phyloP scores from a whole-genome alignment of 1,140 invertebrate species.

The Steinernema khuongi region DNA sequence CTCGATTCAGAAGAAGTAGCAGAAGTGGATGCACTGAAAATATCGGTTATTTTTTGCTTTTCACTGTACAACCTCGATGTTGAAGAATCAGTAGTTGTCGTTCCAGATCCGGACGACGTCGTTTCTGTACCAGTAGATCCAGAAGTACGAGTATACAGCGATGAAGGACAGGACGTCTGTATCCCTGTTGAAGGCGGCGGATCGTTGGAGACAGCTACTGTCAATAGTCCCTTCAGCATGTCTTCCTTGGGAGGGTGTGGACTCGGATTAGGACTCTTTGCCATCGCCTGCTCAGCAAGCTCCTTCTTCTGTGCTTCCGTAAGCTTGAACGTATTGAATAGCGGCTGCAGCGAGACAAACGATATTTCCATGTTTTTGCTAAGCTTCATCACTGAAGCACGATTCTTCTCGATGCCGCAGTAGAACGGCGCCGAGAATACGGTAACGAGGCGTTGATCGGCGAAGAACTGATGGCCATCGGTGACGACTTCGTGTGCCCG shows the following conservation, averaged over 20 bases:
- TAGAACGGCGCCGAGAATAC: slow-evolving; percentile 44
- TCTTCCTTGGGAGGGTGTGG: background rate
- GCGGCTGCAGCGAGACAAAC: slow-evolving; percentile 2
- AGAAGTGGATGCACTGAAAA: background rate
- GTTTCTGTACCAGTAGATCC: background rate
- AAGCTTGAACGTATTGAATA: background rate
- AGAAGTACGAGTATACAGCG: background rate
- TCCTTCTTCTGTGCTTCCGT: background rate
- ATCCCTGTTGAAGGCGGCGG: background rate
- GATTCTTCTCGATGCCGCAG: slow-evolving; percentile 36
- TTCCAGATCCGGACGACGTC: background rate
- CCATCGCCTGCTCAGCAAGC: background rate
- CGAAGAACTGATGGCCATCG: slow-evolving; percentile 65
- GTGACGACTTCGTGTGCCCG: slow-evolving; percentile 60
- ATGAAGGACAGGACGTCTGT: background rate
- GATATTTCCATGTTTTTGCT: background rate
- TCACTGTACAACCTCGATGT: too few species aligned
- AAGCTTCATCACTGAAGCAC: slow-evolving; percentile 27
- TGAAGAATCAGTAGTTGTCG: too few species aligned
- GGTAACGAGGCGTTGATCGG: slow-evolving; percentile 28
- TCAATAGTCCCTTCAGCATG: background rate
- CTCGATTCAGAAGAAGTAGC: too few species aligned
- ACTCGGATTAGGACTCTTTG: background rate
- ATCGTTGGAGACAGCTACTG: too few species aligned
- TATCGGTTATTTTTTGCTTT: too few species aligned